These are phyloP conservation scores for Coptodon bakossiorum DNA, from an alignment of 2,113 vertebrate genomes.

Conservation along the genomic window DNA sequence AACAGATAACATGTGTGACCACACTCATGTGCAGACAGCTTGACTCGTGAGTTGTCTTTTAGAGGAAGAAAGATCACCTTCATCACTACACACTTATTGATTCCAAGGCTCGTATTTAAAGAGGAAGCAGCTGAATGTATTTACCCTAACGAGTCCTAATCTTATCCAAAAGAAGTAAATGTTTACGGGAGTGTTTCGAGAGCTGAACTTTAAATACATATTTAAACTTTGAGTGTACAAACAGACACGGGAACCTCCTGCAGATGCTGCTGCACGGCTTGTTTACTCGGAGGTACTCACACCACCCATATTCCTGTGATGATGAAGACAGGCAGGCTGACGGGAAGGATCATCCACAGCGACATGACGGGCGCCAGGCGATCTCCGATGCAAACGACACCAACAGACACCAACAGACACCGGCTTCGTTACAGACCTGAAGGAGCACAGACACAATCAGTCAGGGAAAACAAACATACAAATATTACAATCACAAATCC, in stretches of 20 bases:
- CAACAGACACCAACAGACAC: not conserved
- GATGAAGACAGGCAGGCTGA: slow-evolving; percentile 78
- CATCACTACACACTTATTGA: not conserved
- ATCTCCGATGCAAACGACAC: not conserved
- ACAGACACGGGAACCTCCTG: not conserved
- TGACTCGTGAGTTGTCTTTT: not conserved
- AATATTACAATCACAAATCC: not conserved
- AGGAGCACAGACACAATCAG: not conserved
- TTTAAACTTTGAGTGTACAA: not conserved
- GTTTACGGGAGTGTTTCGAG: not conserved
- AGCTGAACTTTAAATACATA: not conserved
- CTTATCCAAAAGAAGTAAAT: not conserved
- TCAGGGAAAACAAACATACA: not conserved
- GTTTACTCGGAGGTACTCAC: slow-evolving; percentile 64
- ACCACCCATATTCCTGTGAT: slow-evolving; percentile 84
- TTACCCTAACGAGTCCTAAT: not conserved
- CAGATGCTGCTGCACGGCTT: not conserved
- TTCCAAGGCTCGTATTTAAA: not conserved
- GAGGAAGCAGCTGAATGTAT: not conserved
- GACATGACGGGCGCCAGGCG: slow-evolving; percentile 63
- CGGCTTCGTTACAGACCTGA: not conserved
- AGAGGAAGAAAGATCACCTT: not conserved
- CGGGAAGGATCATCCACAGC: slow-evolving; percentile 75
- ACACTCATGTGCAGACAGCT: not conserved
- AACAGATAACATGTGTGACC: not conserved